A percentile compares a stretch with the other conserved stretches of the same genome.
These are phyloP conservation scores for Acromyrmex charruanus DNA, from an alignment of 1,140 invertebrate genomes.

Conservation along the genomic window DNA sequence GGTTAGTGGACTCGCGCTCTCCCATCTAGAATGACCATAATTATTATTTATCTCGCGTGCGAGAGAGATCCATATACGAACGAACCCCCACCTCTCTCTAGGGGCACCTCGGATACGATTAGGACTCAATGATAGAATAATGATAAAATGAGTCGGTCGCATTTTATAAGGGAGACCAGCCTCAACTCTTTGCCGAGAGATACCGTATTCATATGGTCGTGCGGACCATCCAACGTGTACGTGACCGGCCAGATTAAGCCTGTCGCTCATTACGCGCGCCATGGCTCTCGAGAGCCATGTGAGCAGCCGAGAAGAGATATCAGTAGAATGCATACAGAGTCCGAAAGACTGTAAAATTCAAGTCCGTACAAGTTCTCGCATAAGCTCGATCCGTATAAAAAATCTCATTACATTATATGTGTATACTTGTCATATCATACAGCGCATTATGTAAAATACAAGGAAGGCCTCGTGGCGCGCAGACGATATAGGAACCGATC, in stretches of 20 bases:
- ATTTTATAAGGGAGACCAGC: not conserved
- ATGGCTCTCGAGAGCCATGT: slow-evolving; percentile 57
- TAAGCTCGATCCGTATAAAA: not conserved
- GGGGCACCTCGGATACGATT: not conserved
- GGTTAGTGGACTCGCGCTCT: not conserved
- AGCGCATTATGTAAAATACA: not conserved
- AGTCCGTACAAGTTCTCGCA: not conserved
- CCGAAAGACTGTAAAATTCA: slow-evolving; percentile 20
- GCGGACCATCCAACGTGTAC: slow-evolving; percentile 70
- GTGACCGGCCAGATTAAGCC: slow-evolving; percentile 73
- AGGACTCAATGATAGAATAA: not conserved
- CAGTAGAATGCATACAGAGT: not conserved
- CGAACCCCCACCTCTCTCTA: not conserved
- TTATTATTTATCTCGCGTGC: not conserved
- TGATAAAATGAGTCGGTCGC: slow-evolving; percentile 13
- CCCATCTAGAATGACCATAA: not conserved
- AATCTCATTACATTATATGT: not conserved
- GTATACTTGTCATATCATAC: not conserved
- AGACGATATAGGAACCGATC: not conserved
- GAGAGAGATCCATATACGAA: not conserved
- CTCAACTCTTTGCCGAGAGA: slow-evolving; percentile 57
- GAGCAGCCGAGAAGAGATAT: slow-evolving; percentile 13
- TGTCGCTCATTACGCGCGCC: slow-evolving; percentile 68
- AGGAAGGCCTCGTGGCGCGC: too few species aligned
- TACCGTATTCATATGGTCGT: slow-evolving; percentile 59